Evolutionary conservation across 2,888 invertebrate species (phyloP), one percentile per base, ranked within the genome.

Genomic region (Micropterix aruncella): DNA sequence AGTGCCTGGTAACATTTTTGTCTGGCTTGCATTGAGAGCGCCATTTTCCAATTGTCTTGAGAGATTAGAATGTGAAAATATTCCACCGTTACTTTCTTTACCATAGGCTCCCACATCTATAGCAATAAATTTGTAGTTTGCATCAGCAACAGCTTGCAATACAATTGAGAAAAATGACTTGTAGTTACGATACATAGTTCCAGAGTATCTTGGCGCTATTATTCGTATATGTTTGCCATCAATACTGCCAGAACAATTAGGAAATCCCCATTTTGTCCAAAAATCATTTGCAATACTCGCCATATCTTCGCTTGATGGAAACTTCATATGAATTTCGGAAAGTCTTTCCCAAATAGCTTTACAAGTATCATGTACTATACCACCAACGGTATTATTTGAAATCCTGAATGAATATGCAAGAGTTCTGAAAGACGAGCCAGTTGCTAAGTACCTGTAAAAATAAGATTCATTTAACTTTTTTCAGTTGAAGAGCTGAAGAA

Each of bases 41-140:
- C 46, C 41, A 40, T 46, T 46, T 46, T 46, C 46, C 41, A 46
- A 46, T 46, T 15, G 46, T 44, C 44, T 44, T 38, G 37, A 46
- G 37, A 46, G 41, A 14, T 44, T 44, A 14, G 37, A 41, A 41
- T 17, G 41, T 14, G 41, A 41, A 16, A 17, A 45, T 19, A 37
- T 37, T 44, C 3, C 44, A 44, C 43, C 42, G 42, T 45, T 42
- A 44, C 45, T 45, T n/a, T 45, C 43, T n/a, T n/a, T n/a, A n/a
- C n/a, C n/a, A n/a, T n/a, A n/a, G n/a, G n/a, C n/a, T n/a, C n/a
- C n/a, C n/a, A n/a, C n/a, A n/a, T n/a, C n/a, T n/a, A n/a, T n/a
- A n/a, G n/a, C n/a, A n/a, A n/a, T n/a, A n/a, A 43, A 43, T 44
- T 15, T 19, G 44, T 43, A 45, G 38, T 46, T 44, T 44, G 46